phyloP scores from a whole-genome alignment of 2,888 invertebrate genomes.

The Adineta ricciae region DNA sequence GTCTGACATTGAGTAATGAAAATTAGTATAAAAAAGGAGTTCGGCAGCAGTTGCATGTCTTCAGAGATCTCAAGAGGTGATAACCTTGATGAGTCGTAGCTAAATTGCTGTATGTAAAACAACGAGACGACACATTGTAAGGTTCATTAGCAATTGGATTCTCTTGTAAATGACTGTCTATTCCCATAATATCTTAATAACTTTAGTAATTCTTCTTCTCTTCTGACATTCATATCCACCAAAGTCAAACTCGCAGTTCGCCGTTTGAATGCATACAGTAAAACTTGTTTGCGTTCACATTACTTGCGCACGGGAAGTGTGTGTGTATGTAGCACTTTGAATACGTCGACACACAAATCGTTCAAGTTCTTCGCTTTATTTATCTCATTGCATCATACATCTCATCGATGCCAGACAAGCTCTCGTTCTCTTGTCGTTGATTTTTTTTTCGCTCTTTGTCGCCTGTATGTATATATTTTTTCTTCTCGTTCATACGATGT shows the following conservation, averaged over 20 bases:
- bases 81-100: not conserved
- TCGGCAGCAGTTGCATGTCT: not conserved
- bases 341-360: not conserved
- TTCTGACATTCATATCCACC: no score
- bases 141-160: not conserved
- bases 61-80: not conserved
- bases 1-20: not conserved
- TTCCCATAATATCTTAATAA: no score
- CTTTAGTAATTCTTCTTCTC: no score
- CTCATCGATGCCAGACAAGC: not conserved
- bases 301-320: not conserved
- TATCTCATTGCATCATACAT: not conserved
- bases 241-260: no score
- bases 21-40: not conserved
- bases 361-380: not conserved
- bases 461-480: not conserved
- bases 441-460: not conserved
- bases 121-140: not conserved
- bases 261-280: no score
- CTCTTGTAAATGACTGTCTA: no score
- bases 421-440: not conserved
- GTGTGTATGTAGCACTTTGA: not conserved
- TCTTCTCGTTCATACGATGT: not conserved
- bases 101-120: not conserved
- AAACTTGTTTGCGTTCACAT: not conserved